A percentile compares a stretch with the other conserved stretches of the same genome.
Evolutionary conservation across 2,888 invertebrate species (phyloP).

Genomic region (Phasia obesa): DNA sequence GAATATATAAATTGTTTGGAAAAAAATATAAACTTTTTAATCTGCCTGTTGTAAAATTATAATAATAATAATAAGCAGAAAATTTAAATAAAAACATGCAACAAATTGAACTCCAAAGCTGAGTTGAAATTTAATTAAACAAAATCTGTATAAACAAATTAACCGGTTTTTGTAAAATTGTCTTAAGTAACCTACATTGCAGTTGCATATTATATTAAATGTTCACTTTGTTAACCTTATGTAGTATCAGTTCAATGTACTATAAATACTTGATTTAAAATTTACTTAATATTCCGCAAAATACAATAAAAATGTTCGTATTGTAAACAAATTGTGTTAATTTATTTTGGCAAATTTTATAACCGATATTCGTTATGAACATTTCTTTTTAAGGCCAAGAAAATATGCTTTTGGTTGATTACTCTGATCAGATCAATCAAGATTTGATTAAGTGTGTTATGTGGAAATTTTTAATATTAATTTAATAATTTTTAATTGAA

Average conservation of each 20-base stretch:
- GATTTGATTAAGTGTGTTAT: no score
- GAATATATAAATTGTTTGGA: no score
- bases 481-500: no score
- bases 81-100: constrained; percentile 5
- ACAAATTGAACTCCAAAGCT: constrained; percentile 3
- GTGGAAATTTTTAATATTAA: no score
- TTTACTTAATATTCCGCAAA: neutral
- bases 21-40: no score
- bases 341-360: neutral
- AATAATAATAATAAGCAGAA: neutral
- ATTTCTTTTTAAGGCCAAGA: no score
- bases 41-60: neutral
- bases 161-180: constrained; percentile 40
- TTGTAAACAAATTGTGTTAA: neutral
- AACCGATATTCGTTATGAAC: no score
- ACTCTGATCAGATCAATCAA: no score
- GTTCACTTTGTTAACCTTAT: constrained; percentile 25
- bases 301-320: neutral
- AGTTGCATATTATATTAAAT: constrained; percentile 10
- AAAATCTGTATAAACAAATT: constrained; percentile 11
- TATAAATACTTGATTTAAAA: neutral
- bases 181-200: constrained; percentile 18
- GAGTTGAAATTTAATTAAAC: constrained; percentile 3
- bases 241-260: neutral
- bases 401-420: no score